Evolutionary conservation across 2,113 vertebrate genomes (phyloP), one percentile per base, ranked within the genome.

Genomic region (Melierax canorus): DNA sequence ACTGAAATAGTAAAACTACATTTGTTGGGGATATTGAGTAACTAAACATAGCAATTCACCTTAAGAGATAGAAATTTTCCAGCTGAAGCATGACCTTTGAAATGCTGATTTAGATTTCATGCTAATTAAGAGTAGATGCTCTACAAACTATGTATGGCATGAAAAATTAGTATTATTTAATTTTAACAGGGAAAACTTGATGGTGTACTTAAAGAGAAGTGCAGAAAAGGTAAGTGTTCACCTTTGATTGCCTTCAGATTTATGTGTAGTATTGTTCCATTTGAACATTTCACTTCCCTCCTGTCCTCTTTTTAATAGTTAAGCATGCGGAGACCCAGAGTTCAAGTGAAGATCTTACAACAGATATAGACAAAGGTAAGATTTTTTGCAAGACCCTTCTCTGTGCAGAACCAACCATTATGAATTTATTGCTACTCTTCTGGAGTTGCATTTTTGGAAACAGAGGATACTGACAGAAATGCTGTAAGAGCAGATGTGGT

Each of bases 311-410:
- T 92, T 83, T 96, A 98, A 98, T 98, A 55, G 97, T 98, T 91
- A 99, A 94, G 75, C 98, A 98, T 86, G 97, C 90, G 14, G 98
- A 98, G 75, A 98, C 98, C 58, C 99, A 99, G 85, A 98, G 97
- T 92, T 85, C 95, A 69, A 95, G 95, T 21, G 95, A 97, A 59
- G 97, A 98, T 72, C 81, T 97, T 21, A 48, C 78, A 15, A 97
- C 96, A 69, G 97, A 94, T 94, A 91, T 99, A 64, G 99, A 99
- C 95, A 99, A 98, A 99, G 99, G 99, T 99, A 97, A 95, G 97
- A 79, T 30, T 41, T 86, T 78, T 32, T 53, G 27, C 23, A 58
- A 50, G n/a, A 78, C 19, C 1, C 1, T 92, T 78, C 32, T 81
- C 23, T 88, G 6, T 80, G 36, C 8, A 3, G 30, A 89, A 27